Conservation (phyloP, 1,140 invertebrate genomes). For the Ephestia elutella region DNA sequence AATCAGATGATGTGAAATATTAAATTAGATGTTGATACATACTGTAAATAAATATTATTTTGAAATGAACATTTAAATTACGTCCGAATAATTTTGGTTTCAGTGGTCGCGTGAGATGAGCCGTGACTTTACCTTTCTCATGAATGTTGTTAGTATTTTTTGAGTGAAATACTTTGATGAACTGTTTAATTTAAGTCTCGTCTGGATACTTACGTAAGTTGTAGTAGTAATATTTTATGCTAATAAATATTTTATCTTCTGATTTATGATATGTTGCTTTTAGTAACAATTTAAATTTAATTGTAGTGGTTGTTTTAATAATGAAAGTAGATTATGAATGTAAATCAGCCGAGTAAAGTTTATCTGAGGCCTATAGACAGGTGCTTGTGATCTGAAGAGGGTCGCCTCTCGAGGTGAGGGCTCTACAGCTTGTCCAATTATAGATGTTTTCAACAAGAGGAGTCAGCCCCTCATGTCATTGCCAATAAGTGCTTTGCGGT, state of each 20-base stretch:
- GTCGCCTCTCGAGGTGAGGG: constrained; percentile 44
- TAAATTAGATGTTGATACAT: not conserved
- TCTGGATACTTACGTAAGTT: constrained; percentile 36
- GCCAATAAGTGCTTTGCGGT: constrained; percentile 25
- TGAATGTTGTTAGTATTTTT: constrained; percentile 12
- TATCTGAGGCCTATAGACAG: constrained; percentile 22
- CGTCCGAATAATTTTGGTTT: constrained; percentile 22
- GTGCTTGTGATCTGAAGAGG: constrained; percentile 47
- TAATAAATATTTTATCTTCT: not conserved
- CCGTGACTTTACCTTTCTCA: constrained; percentile 18
- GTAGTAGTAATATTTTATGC: not conserved
- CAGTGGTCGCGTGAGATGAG: constrained; percentile 18
- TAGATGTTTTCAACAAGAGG: constrained; percentile 48
- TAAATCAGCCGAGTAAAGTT: constrained; percentile 28
- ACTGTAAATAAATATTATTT: not conserved
- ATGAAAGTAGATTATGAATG: constrained; percentile 19
- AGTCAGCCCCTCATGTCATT: constrained; percentile 24
- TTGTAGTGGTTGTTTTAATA: constrained; percentile 2
- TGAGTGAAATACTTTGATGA: not conserved
- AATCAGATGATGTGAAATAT: no score
- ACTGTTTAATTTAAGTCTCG: not conserved
- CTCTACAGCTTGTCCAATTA: constrained; percentile 56
- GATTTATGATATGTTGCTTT: not conserved
- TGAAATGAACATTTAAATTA: constrained; percentile 5
- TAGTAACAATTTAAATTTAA: not conserved